These are phyloP conservation scores for Ataeniobius toweri DNA, from an alignment of 2,797 vertebrate genomes.

Conservation along the genomic window DNA sequence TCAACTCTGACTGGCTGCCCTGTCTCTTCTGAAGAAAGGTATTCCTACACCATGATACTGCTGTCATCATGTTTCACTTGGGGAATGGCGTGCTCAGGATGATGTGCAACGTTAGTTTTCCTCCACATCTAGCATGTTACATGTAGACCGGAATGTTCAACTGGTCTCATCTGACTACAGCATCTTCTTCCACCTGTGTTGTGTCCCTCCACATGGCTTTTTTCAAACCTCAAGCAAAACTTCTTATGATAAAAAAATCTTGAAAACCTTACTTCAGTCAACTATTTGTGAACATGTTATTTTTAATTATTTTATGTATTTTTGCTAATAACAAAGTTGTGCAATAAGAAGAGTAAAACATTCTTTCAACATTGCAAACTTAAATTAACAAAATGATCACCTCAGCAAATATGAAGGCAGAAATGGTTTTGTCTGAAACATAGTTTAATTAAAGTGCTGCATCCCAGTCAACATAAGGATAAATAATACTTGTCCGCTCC, in stretches of 20 bases:
- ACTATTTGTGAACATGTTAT: neutral
- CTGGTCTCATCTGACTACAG: no score
- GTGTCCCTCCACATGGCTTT: no score
- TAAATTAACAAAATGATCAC: neutral
- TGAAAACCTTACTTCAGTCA: neutral
- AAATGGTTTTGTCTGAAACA: neutral
- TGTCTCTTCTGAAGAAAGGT: no score
- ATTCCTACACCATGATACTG: neutral
- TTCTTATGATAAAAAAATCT: no score
- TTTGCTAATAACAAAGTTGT: neutral
- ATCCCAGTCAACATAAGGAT: slow-evolving; percentile 1
- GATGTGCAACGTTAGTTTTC: no score
- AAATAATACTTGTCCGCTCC: slow-evolving; percentile 30
- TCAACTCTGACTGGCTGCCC: no score
- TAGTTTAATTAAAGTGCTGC: neutral
- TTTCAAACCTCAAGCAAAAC: no score
- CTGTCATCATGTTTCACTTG: neutral
- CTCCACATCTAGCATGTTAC: no score
- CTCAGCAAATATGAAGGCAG: neutral
- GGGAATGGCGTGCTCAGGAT: neutral
- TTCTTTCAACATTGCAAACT: neutral
- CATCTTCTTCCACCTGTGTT: no score
- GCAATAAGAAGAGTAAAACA: neutral
- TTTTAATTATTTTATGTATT: neutral
- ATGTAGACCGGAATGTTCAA: no score